Evolutionary conservation across 2,113 vertebrate genomes (phyloP), one percentile per base, ranked within the genome.

Genomic region (Oriolus oriolus): DNA sequence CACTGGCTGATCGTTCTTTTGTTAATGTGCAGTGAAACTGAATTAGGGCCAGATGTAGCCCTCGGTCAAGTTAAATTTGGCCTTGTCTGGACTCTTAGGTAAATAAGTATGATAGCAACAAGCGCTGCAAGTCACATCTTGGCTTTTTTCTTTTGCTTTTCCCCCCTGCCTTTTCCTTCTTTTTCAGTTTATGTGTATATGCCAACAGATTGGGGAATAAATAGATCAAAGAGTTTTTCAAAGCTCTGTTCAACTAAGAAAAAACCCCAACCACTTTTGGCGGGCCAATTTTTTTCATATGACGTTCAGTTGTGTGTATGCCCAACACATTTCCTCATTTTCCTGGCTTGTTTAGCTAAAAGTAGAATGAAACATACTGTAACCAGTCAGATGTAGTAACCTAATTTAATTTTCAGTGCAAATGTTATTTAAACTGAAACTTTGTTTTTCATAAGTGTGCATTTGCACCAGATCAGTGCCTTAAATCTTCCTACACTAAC

Each of bases 141-240:
- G 53, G 10, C 3, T 13, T 19, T 60, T 35, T 47, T 37, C 6
- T 60, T 59, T 69, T 52, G 31, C 27, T 31, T 52, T 42, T 6
- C 3, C 6, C 2, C 8, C 20, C 16, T 8, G n/a, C 2, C 4
- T 4, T 9, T 17, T 44, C 39, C 27, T 45, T 8, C 2, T 45
- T 33, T 47, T 65, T 49, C 7, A 26, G 8, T 78, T 87, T 57
- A 12, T 30, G 12, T 73, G 7, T 57, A 26, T 50, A 39, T 90
- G 47, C 39, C 41, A 81, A 68, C 19, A 82, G 60, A 70, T n/a
- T 70, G 52, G 39, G 31, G 56, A 95, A 87, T 75, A 94, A 96
- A 84, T 79, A 93, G 73, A 78, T 57, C 39, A 87, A 88, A 74
- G 31, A 49, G 41, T 33, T 89, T 83, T 89, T 77, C 35, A 74